Evolutionary conservation across 2,797 vertebrate species (phyloP), one percentile per base, ranked within the genome.

Genomic region (Coccyzus lansbergi): DNA sequence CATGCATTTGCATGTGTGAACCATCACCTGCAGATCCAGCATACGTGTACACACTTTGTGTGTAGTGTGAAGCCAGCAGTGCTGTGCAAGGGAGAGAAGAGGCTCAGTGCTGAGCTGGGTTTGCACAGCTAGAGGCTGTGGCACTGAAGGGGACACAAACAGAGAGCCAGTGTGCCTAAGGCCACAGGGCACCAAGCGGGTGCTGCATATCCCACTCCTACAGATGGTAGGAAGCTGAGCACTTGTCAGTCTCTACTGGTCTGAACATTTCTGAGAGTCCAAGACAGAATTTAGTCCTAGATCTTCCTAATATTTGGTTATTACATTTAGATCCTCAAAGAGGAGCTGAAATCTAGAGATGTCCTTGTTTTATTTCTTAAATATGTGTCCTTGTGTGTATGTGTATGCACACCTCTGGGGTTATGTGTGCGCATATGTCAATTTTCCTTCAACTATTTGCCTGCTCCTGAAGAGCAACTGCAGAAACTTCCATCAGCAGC

Each of bases 1-100:
- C 8, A 36, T 20, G 14, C 40, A 34, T 74, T 33, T 55, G 9
- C 19, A 7, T 33, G 46, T 42, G 56, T 28, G 46, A 64, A 28
- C 12, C n/a, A 29, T 3, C 22, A 40, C 56, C 64, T 72, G 48
- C 24, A 62, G 55, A 55, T 18, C 48, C 21, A 42, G 46, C 42
- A 34, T 13, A 48, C 17, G 17, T 0, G 0, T 14, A 26, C 49
- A 33, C 25, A 4, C 34, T 53, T 12, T 10, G 28, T 24, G 46
- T 25, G 52, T 36, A 40, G 38, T 9, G 56, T 34, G 38, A 53
- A 86, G 80, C 10, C 89, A 53, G 26, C 26, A 44, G 31, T 0
- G 3, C 3, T 12, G 40, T 19, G 20, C 36, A 62, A 60, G 26
- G 34, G 12, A 71, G 55, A 56, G 36, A 25, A 68, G 28, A 20